Percentiles rank a stretch among this genome's conserved stretches.
These are phyloP conservation scores for Ursus arctos DNA, from an alignment of 2,113 vertebrate genomes.

Conservation along the genomic window DNA sequence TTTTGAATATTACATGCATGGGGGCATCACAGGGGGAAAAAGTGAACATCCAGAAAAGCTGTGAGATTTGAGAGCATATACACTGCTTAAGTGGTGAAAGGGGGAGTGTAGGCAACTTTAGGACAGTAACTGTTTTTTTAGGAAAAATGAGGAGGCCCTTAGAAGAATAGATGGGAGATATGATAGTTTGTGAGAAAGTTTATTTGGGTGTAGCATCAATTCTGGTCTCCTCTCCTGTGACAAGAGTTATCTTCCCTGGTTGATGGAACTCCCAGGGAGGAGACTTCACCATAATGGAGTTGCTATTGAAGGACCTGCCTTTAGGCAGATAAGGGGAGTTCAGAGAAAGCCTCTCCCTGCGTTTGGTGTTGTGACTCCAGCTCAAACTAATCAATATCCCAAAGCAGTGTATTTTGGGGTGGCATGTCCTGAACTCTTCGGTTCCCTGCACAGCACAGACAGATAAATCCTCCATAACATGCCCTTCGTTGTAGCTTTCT, in stretches of 20 bases:
- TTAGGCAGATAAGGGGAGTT: neutral
- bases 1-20: neutral
- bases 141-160: neutral
- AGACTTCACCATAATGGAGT: neutral
- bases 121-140: neutral
- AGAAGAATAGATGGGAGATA: neutral
- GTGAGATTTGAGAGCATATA: neutral
- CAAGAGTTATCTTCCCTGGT: neutral
- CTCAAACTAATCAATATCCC: neutral
- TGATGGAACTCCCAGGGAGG: neutral
- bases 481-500: neutral
- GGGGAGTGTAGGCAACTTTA: neutral
- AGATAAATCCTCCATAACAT: neutral
- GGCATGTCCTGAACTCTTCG: neutral
- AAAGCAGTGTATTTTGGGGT: neutral
- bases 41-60: neutral
- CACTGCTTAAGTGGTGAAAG: neutral
- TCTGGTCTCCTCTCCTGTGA: neutral
- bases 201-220: neutral
- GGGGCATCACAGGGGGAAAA: neutral
- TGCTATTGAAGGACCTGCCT: neutral
- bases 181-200: neutral
- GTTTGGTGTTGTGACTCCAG: neutral
- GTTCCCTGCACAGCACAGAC: neutral
- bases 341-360: neutral